Conservation (phyloP, 2,888 invertebrate species). For the Eurois occulta region DNA sequence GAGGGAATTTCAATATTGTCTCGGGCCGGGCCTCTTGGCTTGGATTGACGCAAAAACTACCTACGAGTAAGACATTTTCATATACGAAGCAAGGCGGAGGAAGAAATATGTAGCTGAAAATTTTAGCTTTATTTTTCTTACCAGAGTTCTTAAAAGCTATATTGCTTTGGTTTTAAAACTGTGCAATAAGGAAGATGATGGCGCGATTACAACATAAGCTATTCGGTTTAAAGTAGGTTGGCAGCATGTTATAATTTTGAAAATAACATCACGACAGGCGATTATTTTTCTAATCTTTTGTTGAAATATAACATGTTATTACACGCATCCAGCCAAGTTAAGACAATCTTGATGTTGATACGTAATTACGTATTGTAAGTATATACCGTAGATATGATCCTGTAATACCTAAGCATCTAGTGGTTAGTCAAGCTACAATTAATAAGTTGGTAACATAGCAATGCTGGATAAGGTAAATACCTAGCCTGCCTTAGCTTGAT, state of each 20-base stretch:
- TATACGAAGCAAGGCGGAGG: slow-evolving; percentile 64
- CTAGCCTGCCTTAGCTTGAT: slow-evolving; percentile 20
- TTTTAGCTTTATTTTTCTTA: slow-evolving; percentile 65
- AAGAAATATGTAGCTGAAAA: slow-evolving; percentile 67
- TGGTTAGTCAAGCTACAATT: slow-evolving; percentile 27
- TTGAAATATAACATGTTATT: background rate
- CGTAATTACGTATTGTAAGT: background rate
- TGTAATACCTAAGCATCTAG: background rate
- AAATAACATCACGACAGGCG: background rate
- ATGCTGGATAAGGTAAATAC: slow-evolving; percentile 25
- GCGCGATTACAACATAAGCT: slow-evolving; percentile 12
- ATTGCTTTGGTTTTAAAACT: slow-evolving; percentile 51
- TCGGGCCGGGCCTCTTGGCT: slow-evolving; percentile 44
- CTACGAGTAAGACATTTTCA: slow-evolving; percentile 76
- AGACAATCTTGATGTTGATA: background rate
- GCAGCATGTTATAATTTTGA: background rate
- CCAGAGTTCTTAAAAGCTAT: slow-evolving; percentile 43
- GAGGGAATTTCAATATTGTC: slow-evolving; percentile 71
- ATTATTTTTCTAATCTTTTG: background rate
- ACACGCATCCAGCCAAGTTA: background rate
- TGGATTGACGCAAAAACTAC: slow-evolving; percentile 71
- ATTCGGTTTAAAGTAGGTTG: background rate
- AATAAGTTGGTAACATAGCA: slow-evolving; percentile 13
- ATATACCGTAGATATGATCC: background rate
- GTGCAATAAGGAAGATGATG: slow-evolving; percentile 37